These are phyloP conservation scores for Dasypolia templi DNA, from an alignment of 2,888 invertebrate species.

Conservation along the genomic window DNA sequence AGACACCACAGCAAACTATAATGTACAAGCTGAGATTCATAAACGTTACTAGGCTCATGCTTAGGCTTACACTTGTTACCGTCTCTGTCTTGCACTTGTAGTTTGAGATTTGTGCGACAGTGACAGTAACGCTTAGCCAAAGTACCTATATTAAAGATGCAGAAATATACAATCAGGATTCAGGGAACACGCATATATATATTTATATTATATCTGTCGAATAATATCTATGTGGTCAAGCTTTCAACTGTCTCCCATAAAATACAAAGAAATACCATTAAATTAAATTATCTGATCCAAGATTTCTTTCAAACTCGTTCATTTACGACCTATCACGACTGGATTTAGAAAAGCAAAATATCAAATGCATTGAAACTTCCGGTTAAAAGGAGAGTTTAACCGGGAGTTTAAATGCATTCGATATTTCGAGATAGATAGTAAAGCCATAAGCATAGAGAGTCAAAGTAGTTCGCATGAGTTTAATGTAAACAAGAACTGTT, in stretches of 20 bases:
- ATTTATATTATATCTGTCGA: no score
- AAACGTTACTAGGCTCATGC: background rate
- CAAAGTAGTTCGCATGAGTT: constrained; percentile 43
- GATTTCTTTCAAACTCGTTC: constrained; percentile 37
- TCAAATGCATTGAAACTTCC: no score
- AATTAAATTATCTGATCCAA: constrained; percentile 20
- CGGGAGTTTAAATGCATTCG: constrained; percentile 31
- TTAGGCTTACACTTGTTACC: background rate
- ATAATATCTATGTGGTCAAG: background rate
- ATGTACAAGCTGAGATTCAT: background rate
- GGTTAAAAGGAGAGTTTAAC: no score
- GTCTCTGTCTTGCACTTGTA: background rate
- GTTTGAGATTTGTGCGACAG: background rate
- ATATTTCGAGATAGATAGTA: constrained; percentile 53
- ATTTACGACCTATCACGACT: constrained; percentile 42
- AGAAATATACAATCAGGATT: background rate
- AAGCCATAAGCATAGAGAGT: constrained; percentile 42
- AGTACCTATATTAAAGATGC: no score
- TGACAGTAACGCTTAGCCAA: constrained; percentile 2
- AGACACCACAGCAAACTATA: background rate
- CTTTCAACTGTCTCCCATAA: constrained; percentile 19
- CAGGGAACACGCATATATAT: background rate
- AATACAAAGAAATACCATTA: constrained; percentile 34
- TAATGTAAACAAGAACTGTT: constrained; percentile 3
- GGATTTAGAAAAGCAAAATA: constrained; percentile 38